These are phyloP conservation scores for Drosophila triauraria DNA, from an alignment of 1,140 invertebrate species.

Conservation along the genomic window DNA sequence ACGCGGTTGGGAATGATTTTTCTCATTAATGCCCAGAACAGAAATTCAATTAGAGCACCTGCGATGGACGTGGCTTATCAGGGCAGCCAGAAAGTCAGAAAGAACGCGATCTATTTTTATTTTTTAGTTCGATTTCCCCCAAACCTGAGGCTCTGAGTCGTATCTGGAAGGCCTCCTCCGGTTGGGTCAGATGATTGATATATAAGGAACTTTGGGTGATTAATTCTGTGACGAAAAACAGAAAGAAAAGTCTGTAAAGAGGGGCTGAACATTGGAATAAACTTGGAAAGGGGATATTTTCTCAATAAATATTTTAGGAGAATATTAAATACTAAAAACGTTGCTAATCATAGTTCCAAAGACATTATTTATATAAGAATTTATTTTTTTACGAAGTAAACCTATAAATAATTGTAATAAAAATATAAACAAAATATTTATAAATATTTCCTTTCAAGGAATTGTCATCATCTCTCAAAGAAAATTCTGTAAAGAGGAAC, in stretches of 20 bases:
- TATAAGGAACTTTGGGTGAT: constrained; percentile 31
- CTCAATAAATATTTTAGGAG: neutral
- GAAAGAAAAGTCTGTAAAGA: constrained; percentile 14
- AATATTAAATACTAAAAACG: no score
- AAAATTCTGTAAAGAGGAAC: neutral
- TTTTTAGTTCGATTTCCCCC: neutral
- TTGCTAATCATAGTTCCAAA: no score
- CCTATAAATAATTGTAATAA: no score
- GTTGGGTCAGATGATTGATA: constrained; percentile 71
- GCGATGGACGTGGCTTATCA: constrained; percentile 53
- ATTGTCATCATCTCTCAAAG: neutral
- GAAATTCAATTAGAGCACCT: constrained; percentile 55
- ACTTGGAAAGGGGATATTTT: no score
- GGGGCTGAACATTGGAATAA: no score
- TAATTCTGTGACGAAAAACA: constrained; percentile 9
- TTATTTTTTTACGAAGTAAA: no score
- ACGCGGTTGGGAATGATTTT: constrained; percentile 38
- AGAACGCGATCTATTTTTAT: constrained; percentile 20
- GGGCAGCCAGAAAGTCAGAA: constrained; percentile 12
- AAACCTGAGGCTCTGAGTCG: constrained; percentile 26
- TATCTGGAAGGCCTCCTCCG: constrained; percentile 41
- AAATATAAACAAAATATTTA: no score
- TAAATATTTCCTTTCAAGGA: no score
- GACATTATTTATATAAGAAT: no score
- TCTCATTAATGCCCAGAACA: constrained; percentile 54